Evolutionary conservation across 92 coral and sea anemone genomes (phyloP), one percentile per base, ranked within the genome.

Genomic region (Muricea muricata): DNA sequence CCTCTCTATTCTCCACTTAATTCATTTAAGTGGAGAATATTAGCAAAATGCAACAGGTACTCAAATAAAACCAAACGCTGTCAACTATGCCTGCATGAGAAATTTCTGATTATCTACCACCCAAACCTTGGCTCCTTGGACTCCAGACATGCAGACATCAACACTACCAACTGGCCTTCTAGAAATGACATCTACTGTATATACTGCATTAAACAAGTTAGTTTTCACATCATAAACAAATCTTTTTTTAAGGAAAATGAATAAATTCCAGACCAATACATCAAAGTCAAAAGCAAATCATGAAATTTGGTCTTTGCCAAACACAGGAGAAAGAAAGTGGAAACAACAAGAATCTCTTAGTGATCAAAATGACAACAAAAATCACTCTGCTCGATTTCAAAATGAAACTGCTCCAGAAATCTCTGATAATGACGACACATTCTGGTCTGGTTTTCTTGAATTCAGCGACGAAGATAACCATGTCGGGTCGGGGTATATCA

Each of bases 401-500:
- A 26, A 12, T 25, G 70, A 63, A 9, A n/a, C n/a, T 18, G 30
- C 12, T 25, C 30, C 35, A 13, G n/a, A 63, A 8, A 30, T 10
- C 7, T 63, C 9, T 26, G 12, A 3, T 10, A 39, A 63, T 26
- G 60, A 10, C 0, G 39, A 65, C 39, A 8, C 0, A 33, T 32
- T 7, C 7, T 57, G 32, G 46, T 35, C 52, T 12, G 18, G 67
- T 32, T 55, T 26, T 13, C 35, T 32, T 39, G 83, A 58, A 12
- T 58, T 78, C 33, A 78, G 47, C 55, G 61, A 57, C 23, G 71
- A 56, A 31, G 70, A 78, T 21, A 57, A 29, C 70, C 35, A 32
- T 35, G 34, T 33, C 3, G 83, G 71, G 21, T 55, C 35, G 14
- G 83, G 83, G 14, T 78, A 78, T 37, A 78, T 78, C 39, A 71